phyloP scores from a whole-genome alignment of 2,113 vertebrate genomes.

The Nicator chloris region DNA sequence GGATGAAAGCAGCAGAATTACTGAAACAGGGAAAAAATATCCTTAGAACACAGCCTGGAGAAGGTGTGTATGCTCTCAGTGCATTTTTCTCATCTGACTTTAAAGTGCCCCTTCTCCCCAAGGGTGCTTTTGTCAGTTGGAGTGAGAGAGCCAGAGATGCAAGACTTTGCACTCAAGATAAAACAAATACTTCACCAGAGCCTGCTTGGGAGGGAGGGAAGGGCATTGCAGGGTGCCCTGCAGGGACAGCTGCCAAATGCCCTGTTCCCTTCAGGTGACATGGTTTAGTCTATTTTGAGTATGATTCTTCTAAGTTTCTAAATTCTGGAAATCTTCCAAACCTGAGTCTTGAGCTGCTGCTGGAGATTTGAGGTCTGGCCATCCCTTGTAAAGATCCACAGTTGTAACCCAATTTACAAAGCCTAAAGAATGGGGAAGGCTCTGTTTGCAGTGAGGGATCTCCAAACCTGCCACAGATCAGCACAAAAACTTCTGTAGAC shows the following conservation, averaged over 20 bases:
- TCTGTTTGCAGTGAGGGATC: not conserved
- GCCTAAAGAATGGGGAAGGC: not conserved
- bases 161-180: not conserved
- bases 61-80: not conserved
- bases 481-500: not conserved
- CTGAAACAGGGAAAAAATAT: not conserved
- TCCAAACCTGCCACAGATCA: fast-evolving
- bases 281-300: not conserved
- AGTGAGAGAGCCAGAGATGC: not conserved
- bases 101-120: not conserved
- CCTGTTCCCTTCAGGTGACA: not conserved
- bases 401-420: not conserved
- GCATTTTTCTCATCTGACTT: not conserved
- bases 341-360: not conserved
- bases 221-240: not conserved
- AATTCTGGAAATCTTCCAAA: not conserved
- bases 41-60: not conserved
- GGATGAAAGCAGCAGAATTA: not conserved
- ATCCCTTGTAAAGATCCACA: not conserved
- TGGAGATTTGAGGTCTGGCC: not conserved
- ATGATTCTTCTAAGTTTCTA: not conserved
- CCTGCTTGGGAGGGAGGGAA: not conserved
- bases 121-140: fast-evolving
- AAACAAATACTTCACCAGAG: not conserved
- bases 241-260: not conserved